Base-by-base conservation (phyloP, 2,113 vertebrate genomes). In the Microcebus murinus region DNA sequence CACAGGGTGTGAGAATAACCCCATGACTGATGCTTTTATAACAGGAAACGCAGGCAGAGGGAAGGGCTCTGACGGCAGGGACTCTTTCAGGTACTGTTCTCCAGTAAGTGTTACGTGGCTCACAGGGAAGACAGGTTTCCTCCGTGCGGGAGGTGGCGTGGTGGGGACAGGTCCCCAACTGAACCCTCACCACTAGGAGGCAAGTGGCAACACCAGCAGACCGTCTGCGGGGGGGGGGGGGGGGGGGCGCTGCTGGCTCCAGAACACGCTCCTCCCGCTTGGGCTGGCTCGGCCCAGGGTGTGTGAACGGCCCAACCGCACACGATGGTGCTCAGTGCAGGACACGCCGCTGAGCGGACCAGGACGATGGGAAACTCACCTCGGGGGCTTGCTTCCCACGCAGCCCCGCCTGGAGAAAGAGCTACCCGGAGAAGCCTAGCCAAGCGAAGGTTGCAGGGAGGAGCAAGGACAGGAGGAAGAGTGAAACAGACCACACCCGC, bases 391-490 rank as follows among this genome's bases (percentile, higher is more conserved):
- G 39, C 27, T 14, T 39, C 27, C 13, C 36, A 8, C 15, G 2
- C 36, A n/a, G n/a, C 4, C 20, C 13, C 20, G 34, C 61, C 73
- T 42, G 36, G 67, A 76, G 21, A 34, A 74, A 7, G 39, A 34
- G 23, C 17, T n/a, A 17, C 50, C 25, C 25, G 7, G 3, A 23
- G 45, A 20, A 73, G 4, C 13, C 3, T 4, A 6, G 48, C 15
- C 23, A 31, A 5, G 48, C 5, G 48, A 1, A 0, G 5, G 8
- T 9, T 10, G 14, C 1, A 55, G n/a, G 48, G 57, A 36, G 36
- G 31, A 21, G 23, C 2, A 48, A 55, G 25, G 2, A 1, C 34
- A 15, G 13, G 23, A 59, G 18, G 70, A 34, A 20, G 59, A 65
- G 34, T 3, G 27, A 39, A 57, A 67, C 4, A 55, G 92, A 20